Conservation (phyloP, 2,888 invertebrate species). For the Tachina grossa region DNA sequence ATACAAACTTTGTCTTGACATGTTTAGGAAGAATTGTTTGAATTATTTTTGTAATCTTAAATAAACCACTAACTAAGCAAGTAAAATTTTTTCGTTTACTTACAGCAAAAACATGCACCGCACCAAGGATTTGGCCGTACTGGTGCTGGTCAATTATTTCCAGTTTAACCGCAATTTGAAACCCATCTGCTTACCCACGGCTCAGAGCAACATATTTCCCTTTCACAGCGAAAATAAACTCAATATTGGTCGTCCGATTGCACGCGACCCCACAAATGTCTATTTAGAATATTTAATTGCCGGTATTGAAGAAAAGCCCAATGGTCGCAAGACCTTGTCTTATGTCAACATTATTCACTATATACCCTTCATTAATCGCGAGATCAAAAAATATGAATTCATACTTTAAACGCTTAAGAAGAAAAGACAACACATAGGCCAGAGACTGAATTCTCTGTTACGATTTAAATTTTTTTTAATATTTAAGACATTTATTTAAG, state of each 20-base stretch:
- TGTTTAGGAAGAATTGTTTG: no score
- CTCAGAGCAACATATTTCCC: constrained; percentile 44
- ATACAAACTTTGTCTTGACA: no score
- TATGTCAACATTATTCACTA: constrained; percentile 57
- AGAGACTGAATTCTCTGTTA: constrained; percentile 39
- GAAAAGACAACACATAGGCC: background rate
- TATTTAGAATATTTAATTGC: constrained; percentile 63
- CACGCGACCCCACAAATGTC: constrained; percentile 25
- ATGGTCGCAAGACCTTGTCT: constrained; percentile 10
- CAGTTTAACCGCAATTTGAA: constrained; percentile 62
- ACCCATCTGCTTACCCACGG: constrained; percentile 72
- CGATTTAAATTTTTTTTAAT: constrained; percentile 48
- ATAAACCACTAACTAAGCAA: no score
- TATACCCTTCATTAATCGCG: constrained; percentile 49
- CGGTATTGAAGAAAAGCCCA: constrained; percentile 25
- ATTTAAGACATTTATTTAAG: constrained; percentile 74
- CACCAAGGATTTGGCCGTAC: constrained; percentile 62
- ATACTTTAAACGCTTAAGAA: constrained; percentile 28
- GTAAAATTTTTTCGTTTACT: background rate
- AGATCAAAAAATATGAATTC: constrained; percentile 34
- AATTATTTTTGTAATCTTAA: no score
- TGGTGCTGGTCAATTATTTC: constrained; percentile 72
- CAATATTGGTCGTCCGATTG: constrained; percentile 56
- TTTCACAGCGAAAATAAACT: constrained; percentile 32
- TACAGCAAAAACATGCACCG: constrained; percentile 47